Base-by-base conservation (phyloP, 1,140 invertebrate genomes). In the Anoplolepis gracilipes region DNA sequence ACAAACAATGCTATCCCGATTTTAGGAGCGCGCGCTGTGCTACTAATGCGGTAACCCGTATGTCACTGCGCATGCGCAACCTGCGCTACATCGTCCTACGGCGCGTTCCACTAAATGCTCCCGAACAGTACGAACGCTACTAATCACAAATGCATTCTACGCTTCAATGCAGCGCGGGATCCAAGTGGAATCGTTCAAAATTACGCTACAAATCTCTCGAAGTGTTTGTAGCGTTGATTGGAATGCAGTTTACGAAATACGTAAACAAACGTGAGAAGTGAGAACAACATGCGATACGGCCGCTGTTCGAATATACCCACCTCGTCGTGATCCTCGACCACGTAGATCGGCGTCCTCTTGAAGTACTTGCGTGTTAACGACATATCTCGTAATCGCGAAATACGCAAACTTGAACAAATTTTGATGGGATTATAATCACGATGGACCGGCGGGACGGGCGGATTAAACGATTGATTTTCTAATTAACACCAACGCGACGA, bases 291-390 rank as follows among this genome's bases (percentile, higher is more conserved):
- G 16, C 46, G 25, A 7, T 33, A 10, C 30, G 57, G 30, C 65
- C 11, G 53, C 59, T 69, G 69, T 85, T 75, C 61, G 46, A 85
- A 64, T 67, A 25, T 36, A 88, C 88, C 70, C 64, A 97, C 98
- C 93, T 98, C 97, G 92, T 98, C 96, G 92, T 98, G 97, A 89
- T 97, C 96, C 91, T 98, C 97, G 0, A 97, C 97, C 28, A 98
- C 95, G 87, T 97, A 96, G 82, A 97, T 95, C 25, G 97, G 97
- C 30, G 97, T 96, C 88, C 96, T 96, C 91, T 96, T 96, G 87
- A 96, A 97, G 73, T 93, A 78, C 79, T 93, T 93, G 22, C 72
- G 64, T 4, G 39, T 22, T 0, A 87, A 49, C 46, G 89, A 82
- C 92, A 92, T 89, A 19, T 46, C 64, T 59, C 28, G 33, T 36